Evolutionary conservation across 1,140 invertebrate species (phyloP).

Genomic region (Drosophila prosaltans): DNA sequence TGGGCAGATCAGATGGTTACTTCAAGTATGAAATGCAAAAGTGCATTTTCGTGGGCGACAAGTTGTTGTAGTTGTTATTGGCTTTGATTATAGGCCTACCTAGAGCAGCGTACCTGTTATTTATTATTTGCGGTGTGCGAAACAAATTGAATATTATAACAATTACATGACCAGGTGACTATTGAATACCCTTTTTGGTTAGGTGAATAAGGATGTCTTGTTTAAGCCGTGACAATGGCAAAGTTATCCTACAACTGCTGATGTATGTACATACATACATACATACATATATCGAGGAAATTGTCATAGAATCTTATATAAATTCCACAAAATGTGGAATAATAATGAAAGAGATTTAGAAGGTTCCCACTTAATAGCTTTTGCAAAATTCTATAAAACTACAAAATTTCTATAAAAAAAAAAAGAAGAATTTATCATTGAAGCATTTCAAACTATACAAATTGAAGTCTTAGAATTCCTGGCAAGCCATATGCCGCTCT

Average conservation of each 20-base stretch:
- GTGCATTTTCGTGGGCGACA: slow-evolving; percentile 21
- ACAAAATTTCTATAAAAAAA: no score
- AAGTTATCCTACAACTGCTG: no score
- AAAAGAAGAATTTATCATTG: neutral
- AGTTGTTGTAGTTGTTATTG: slow-evolving; percentile 14
- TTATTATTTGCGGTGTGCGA: slow-evolving; percentile 9
- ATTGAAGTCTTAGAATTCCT: slow-evolving; percentile 11
- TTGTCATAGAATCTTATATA: no score
- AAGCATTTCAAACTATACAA: slow-evolving; percentile 6
- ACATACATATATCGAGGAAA: no score
- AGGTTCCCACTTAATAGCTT: no score
- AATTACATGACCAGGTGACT: neutral
- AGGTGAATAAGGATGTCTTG: no score
- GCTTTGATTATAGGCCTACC: slow-evolving; percentile 1
- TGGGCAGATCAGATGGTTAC: slow-evolving; percentile 6
- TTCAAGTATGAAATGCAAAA: slow-evolving; percentile 22
- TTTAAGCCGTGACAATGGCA: no score
- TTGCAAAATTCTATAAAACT: no score
- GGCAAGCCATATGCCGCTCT: slow-evolving; percentile 26
- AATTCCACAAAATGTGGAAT: no score
- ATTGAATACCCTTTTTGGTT: neutral
- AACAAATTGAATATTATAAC: slow-evolving; percentile 3
- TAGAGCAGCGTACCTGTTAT: neutral
- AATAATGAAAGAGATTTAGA: no score
- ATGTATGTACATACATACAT: no score